Percentiles rank a stretch among this genome's conserved stretches.
Evolutionary conservation across 2,797 vertebrate species (phyloP).

Genomic region (Schizopygopsis malacanthus): DNA sequence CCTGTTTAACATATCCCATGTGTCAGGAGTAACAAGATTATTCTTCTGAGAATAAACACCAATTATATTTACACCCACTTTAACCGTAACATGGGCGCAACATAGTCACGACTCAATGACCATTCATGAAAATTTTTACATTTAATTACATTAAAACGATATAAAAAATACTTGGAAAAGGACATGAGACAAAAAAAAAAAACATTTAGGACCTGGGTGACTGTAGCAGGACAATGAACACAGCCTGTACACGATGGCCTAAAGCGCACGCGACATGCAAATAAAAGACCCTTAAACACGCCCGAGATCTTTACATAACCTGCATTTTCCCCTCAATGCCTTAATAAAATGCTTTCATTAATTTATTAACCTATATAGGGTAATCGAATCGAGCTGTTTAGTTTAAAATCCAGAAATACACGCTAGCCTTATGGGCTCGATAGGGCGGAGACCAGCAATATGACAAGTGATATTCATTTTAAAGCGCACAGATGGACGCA

Average conservation of each 20-base stretch:
- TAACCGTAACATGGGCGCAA: background rate
- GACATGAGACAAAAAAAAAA: constrained; percentile 3
- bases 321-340: background rate
- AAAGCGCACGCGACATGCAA: constrained; percentile 16
- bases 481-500: background rate
- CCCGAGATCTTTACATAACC: background rate
- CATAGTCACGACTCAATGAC: background rate
- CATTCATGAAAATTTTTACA: background rate
- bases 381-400: background rate
- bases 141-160: background rate
- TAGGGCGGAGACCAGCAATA: constrained; percentile 20
- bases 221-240: constrained; percentile 35
- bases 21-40: constrained; percentile 29
- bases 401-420: background rate
- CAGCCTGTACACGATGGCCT: constrained; percentile 10
- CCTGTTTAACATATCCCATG: constrained; percentile 21
- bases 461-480: constrained; percentile 12
- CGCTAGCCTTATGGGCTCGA: background rate
- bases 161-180: background rate
- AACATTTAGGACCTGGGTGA: background rate
- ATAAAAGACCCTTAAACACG: background rate
- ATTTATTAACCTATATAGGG: background rate
- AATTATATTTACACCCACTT: constrained; percentile 5
- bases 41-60: constrained; percentile 20
- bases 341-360: background rate